Evolutionary conservation across 2,113 vertebrate genomes (phyloP).

Genomic region (Festucalex cinctus): DNA sequence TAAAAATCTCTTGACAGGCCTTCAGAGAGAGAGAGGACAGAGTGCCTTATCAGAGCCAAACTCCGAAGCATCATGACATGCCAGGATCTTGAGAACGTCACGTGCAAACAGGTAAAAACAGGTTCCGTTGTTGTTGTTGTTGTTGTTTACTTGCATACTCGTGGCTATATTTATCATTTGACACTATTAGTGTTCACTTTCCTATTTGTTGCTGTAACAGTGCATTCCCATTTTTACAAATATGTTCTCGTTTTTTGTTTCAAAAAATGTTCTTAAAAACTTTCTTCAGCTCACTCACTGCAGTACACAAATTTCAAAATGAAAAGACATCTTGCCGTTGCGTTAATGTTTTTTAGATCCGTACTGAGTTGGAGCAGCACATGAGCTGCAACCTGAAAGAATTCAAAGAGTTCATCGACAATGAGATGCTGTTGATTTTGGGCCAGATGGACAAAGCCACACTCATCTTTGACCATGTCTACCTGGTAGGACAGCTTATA

Average conservation of each 20-base stretch:
- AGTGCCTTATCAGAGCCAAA: slow-evolving; percentile 90
- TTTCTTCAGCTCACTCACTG: background rate
- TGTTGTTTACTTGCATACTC: background rate
- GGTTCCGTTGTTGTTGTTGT: background rate
- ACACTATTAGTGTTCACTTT: background rate
- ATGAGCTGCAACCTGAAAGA: slow-evolving; percentile 97
- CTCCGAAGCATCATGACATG: slow-evolving; percentile 96
- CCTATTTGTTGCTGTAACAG: background rate
- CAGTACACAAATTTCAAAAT: background rate
- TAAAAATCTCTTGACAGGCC: slow-evolving; percentile 72
- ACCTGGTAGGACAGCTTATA: slow-evolving; percentile 78
- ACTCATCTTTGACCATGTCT: slow-evolving; percentile 94
- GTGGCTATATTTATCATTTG: background rate
- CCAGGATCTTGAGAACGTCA: slow-evolving; percentile 95
- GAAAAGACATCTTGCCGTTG: background rate
- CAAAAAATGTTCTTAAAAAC: background rate
- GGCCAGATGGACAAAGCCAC: slow-evolving; percentile 99
- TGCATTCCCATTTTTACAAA: background rate
- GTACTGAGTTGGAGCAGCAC: slow-evolving; percentile 87
- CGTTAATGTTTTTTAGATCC: slow-evolving; percentile 50
- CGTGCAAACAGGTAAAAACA: slow-evolving; percentile 88
- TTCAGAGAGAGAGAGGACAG: slow-evolving; percentile 87
- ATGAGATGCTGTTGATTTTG: slow-evolving; percentile 95
- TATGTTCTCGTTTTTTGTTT: background rate
- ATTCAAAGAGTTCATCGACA: slow-evolving; percentile 97